Evolutionary conservation across 2,113 vertebrate genomes (phyloP).

Genomic region (Ceyx cyanopectus): DNA sequence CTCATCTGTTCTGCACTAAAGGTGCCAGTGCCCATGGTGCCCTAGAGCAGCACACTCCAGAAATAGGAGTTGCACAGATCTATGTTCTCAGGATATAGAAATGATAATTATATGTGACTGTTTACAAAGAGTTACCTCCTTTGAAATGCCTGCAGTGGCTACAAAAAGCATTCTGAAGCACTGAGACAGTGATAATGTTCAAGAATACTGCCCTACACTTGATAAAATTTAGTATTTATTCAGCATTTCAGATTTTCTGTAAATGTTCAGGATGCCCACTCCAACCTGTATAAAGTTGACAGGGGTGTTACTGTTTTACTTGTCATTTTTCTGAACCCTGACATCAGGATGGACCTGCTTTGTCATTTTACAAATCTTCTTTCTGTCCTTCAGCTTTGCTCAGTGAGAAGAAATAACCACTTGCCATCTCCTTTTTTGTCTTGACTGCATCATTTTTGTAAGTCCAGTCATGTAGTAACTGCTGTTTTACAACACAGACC

Average conservation of each 20-base stretch:
- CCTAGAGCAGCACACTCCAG: neutral
- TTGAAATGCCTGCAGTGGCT: neutral
- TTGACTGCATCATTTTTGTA: neutral
- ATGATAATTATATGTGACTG: neutral
- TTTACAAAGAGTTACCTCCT: neutral
- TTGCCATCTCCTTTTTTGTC: neutral
- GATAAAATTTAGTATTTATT: neutral
- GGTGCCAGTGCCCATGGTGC: neutral
- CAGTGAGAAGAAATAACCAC: neutral
- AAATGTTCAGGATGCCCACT: neutral
- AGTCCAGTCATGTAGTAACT: neutral
- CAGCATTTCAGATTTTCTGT: neutral
- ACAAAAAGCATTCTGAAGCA: neutral
- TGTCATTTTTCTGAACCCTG: neutral
- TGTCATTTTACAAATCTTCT: neutral
- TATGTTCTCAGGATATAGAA: neutral
- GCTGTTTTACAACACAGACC: neutral
- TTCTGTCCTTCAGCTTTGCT: neutral
- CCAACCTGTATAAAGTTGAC: neutral
- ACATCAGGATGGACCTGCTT: neutral
- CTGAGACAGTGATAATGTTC: neutral
- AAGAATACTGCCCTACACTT: neutral
- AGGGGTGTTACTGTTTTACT: neutral
- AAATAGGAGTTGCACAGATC: neutral
- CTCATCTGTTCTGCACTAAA: neutral